Percentiles rank a stretch among this genome's conserved stretches.
Conservation (phyloP, 35 echinoderm and acorn worm species). For the Ophioderma brevispina region DNA sequence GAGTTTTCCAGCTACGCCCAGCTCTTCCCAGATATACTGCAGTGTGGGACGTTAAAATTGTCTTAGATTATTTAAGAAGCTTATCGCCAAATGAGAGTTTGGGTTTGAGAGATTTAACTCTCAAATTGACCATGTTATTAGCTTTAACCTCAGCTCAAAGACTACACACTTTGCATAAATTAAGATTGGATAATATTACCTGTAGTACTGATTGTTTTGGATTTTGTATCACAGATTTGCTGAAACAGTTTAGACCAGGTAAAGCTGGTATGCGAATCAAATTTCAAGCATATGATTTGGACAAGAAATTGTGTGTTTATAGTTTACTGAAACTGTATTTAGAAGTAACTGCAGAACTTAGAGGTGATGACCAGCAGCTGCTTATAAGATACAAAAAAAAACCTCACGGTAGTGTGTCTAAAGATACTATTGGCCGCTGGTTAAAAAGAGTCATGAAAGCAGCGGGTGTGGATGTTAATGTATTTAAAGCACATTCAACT, state of each 20-base stretch:
- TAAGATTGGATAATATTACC: slow-evolving; percentile 38
- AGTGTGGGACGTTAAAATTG: slow-evolving; percentile 72
- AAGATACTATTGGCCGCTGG: slow-evolving; percentile 43
- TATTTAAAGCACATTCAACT: slow-evolving; percentile 51
- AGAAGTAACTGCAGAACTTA: slow-evolving; percentile 20
- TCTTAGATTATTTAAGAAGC: slow-evolving; percentile 35
- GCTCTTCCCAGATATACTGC: slow-evolving; percentile 47
- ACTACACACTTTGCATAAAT: slow-evolving; percentile 25
- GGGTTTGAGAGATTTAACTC: slow-evolving; percentile 47
- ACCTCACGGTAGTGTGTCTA: slow-evolving; percentile 37
- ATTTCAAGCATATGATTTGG: slow-evolving; percentile 35
- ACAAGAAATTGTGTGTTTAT: slow-evolving; percentile 49
- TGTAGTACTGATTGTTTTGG: background rate
- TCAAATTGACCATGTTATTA: slow-evolving; percentile 54
- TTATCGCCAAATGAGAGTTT: slow-evolving; percentile 35
- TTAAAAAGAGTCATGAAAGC: slow-evolving; percentile 20
- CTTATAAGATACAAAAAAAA: slow-evolving; percentile 55
- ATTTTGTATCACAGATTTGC: slow-evolving; percentile 34
- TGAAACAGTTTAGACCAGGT: slow-evolving; percentile 58
- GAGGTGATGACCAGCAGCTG: slow-evolving; percentile 31
- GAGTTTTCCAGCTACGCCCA: slow-evolving; percentile 52
- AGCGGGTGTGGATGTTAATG: slow-evolving; percentile 39
- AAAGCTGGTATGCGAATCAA: background rate
- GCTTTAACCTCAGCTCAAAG: slow-evolving; percentile 43
- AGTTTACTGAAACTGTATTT: slow-evolving; percentile 40